Conservation (phyloP, 2,113 vertebrate genomes). For the Macquaria australasica region DNA sequence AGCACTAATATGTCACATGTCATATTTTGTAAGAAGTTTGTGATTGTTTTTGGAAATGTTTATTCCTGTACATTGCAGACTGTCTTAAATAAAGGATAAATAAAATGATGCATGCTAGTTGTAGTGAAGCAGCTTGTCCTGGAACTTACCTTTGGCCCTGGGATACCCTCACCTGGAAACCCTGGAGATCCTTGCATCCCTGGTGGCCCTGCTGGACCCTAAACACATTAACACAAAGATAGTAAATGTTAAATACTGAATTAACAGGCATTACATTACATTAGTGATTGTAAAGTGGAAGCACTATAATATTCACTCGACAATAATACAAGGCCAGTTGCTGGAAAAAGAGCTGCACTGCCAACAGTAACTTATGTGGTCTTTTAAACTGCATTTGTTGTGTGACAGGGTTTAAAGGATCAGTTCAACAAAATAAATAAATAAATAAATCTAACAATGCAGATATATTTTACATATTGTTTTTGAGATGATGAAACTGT, state of each 20-base stretch:
- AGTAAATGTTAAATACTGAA: background rate
- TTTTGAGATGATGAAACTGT: no score
- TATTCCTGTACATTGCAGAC: background rate
- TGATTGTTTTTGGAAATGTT: background rate
- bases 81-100: background rate
- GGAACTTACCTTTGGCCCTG: conserved; percentile 86
- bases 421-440: no score
- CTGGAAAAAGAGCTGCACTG: background rate
- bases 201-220: conserved; percentile 86
- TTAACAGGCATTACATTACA: background rate
- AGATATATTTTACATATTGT: no score
- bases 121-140: background rate
- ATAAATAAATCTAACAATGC: no score
- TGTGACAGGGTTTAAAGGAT: background rate
- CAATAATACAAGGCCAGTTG: no score
- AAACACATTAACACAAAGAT: background rate
- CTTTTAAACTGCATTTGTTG: background rate
- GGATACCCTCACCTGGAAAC: conserved; percentile 86
- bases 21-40: background rate
- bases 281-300: background rate
- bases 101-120: background rate
- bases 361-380: background rate
- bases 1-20: background rate
- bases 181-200: conserved; percentile 88
- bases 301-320: background rate